phyloP scores from a whole-genome alignment of 2,888 invertebrate species.

The Metalampra italica region DNA sequence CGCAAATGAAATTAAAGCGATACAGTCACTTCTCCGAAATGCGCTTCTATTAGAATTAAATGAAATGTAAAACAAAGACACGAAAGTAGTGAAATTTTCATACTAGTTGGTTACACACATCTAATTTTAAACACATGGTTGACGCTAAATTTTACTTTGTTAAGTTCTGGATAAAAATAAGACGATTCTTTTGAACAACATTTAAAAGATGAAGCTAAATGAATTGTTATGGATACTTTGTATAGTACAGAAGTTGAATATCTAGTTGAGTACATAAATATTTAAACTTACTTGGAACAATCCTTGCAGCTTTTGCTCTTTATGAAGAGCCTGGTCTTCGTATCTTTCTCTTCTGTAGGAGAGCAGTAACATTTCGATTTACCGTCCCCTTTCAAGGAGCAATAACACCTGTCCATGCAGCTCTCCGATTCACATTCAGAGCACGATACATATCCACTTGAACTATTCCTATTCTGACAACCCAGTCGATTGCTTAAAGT shows the following conservation, averaged over 20 bases:
- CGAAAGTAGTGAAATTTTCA: conserved; percentile 67
- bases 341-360: conserved; percentile 68
- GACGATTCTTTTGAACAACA: too few species aligned
- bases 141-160: neutral
- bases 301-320: conserved; percentile 65
- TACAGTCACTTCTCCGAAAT: conserved; percentile 48
- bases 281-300: conserved; percentile 62
- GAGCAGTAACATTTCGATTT: conserved; percentile 82
- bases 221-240: too few species aligned
- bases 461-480: conserved; percentile 81
- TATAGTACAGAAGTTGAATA: too few species aligned
- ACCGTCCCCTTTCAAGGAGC: conserved; percentile 82
- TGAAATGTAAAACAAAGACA: conserved; percentile 53
- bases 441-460: conserved; percentile 89
- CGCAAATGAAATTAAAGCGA: conserved; percentile 56
- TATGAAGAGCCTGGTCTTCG: conserved; percentile 45
- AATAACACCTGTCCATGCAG: conserved; percentile 92
- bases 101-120: conserved; percentile 20
- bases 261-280: too few species aligned
- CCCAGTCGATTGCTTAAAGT: conserved; percentile 78
- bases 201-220: too few species aligned
- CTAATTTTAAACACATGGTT: conserved; percentile 3
- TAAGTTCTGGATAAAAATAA: neutral
- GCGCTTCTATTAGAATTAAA: conserved; percentile 54
- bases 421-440: conserved; percentile 94